Percentiles rank a stretch among this genome's conserved stretches.
phyloP scores from a whole-genome alignment of 1,140 invertebrate species.

The Octopus bimaculoides region DNA sequence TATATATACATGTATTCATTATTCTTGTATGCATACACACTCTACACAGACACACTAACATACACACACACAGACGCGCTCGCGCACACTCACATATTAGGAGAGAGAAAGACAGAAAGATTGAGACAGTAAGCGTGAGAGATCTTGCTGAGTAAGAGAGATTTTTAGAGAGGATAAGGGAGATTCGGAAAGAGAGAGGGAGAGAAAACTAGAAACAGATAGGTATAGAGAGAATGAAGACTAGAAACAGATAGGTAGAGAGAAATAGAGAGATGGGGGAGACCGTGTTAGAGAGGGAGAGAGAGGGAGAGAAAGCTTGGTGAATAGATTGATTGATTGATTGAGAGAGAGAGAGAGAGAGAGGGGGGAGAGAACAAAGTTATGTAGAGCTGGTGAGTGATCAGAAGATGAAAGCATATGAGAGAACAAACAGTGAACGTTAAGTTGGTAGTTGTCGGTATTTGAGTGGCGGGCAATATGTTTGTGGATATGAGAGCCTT shows the following conservation, averaged over 20 bases:
- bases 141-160: background rate
- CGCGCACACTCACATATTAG: no score
- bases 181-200: background rate
- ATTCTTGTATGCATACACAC: no score
- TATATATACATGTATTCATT: no score
- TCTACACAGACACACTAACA: no score
- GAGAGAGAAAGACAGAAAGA: background rate
- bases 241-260: background rate
- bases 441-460: no score
- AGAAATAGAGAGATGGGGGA: constrained; percentile 3
- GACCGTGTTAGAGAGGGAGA: background rate
- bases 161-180: background rate
- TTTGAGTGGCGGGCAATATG: no score
- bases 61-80: no score
- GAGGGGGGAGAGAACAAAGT: no score
- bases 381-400: no score
- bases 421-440: no score
- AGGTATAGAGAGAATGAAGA: background rate
- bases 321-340: background rate
- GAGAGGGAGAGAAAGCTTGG: background rate
- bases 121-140: background rate
- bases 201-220: background rate
- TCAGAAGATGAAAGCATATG: no score
- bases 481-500: no score
- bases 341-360: background rate